Evolutionary conservation across 2,797 vertebrate species (phyloP).

Genomic region (Anas bernieri): DNA sequence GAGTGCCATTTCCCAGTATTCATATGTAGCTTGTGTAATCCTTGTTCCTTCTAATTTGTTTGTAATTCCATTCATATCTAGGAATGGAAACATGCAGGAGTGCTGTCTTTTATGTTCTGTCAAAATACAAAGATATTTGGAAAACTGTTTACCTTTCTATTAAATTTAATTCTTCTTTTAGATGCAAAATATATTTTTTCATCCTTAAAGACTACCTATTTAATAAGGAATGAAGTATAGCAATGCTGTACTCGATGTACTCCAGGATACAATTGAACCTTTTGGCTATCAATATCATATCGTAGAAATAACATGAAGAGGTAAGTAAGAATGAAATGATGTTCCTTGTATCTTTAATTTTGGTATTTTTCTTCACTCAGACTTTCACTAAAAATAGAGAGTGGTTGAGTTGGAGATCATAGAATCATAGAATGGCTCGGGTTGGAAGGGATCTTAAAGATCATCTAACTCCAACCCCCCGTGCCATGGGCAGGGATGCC

Average conservation of each 20-base stretch:
- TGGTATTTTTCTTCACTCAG: neutral
- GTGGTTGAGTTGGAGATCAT: neutral
- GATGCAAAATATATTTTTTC: neutral
- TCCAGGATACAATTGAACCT: no score
- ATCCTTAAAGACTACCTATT: neutral
- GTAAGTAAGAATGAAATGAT: neutral
- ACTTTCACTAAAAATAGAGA: neutral
- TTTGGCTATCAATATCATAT: no score
- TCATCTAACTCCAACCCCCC: no score
- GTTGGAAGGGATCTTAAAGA: no score
- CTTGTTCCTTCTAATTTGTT: neutral
- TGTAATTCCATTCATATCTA: neutral
- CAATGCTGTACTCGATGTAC: no score
- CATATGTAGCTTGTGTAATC: neutral
- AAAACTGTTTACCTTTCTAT: neutral
- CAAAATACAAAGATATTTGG: neutral
- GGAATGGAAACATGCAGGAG: neutral
- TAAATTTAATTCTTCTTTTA: neutral
- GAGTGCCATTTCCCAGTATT: neutral
- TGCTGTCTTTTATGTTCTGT: neutral
- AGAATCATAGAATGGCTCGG: no score
- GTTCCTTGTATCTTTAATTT: neutral
- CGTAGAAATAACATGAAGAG: neutral
- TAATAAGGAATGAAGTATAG: neutral
- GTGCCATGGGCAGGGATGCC: no score